A percentile compares a stretch with the other conserved stretches of the same genome.
Conservation (phyloP, 2,797 vertebrate genomes). For the Mustela erminea region DNA sequence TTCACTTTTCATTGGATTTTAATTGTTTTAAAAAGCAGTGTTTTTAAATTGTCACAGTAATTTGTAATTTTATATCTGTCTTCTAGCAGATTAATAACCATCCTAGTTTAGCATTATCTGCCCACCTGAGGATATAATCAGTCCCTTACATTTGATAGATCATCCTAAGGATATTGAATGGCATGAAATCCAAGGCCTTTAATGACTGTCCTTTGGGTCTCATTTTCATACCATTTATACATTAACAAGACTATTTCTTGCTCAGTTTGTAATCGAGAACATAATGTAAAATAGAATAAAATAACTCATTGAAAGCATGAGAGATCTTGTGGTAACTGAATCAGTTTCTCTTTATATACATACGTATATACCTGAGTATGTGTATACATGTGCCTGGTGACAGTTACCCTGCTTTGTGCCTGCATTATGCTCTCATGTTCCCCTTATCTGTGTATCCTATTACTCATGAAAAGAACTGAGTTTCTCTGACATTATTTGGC, state of each 20-base stretch:
- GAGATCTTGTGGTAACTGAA: neutral
- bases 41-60: slow-evolving; percentile 33
- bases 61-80: slow-evolving; percentile 21
- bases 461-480: neutral
- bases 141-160: neutral
- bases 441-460: neutral
- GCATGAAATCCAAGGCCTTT: neutral
- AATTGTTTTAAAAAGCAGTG: slow-evolving; percentile 9
- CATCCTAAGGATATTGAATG: slow-evolving; percentile 25
- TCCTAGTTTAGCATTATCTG: neutral
- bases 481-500: neutral
- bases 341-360: neutral
- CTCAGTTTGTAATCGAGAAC: slow-evolving; percentile 32
- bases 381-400: neutral
- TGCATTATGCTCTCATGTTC: neutral
- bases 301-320: slow-evolving; percentile 4
- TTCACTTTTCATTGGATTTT: slow-evolving; percentile 19
- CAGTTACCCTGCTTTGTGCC: neutral
- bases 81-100: slow-evolving; percentile 12
- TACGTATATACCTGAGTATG: neutral
- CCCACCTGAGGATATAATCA: neutral
- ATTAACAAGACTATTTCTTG: neutral
- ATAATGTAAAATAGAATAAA: slow-evolving; percentile 42
- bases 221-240: slow-evolving; percentile 34
- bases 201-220: slow-evolving; percentile 25